Evolutionary conservation across 1,140 invertebrate species (phyloP).

Genomic region (Uloborus diversus): DNA sequence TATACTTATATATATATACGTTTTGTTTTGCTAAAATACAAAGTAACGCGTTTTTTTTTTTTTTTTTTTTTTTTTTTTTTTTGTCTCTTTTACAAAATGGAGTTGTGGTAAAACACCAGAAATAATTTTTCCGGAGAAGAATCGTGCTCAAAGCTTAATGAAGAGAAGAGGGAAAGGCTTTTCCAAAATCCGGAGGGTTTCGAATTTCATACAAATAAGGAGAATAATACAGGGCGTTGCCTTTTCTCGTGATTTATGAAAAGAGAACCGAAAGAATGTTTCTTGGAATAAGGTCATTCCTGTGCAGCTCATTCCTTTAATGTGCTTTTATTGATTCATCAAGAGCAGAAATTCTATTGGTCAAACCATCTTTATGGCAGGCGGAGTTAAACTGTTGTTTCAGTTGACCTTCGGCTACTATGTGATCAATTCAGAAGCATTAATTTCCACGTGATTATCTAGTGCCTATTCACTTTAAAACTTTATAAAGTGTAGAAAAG

Average conservation of each 20-base stretch:
- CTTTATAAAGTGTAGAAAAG: too few species aligned
- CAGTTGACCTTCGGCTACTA: background rate
- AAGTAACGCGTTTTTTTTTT: too few species aligned
- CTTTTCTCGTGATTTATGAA: constrained; percentile 4
- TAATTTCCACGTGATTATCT: too few species aligned
- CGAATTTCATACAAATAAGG: background rate
- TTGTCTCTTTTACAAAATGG: too few species aligned
- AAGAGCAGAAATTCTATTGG: background rate
- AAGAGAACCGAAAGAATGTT: background rate
- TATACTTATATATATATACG: too few species aligned
- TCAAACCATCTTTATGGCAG: background rate
- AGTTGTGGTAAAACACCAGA: background rate
- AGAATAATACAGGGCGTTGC: background rate
- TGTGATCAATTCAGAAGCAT: background rate
- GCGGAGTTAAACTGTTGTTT: background rate
- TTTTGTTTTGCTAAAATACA: too few species aligned
- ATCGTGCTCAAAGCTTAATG: background rate
- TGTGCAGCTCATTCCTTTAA: background rate
- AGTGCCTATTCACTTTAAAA: too few species aligned
- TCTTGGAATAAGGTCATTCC: background rate
- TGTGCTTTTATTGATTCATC: background rate
- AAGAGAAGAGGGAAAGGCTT: background rate
- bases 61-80: too few species aligned
- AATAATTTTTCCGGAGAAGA: background rate
- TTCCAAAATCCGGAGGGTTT: background rate